These are phyloP conservation scores for Trachelus stipa DNA, from an alignment of 2,888 invertebrate species.

Conservation along the genomic window DNA sequence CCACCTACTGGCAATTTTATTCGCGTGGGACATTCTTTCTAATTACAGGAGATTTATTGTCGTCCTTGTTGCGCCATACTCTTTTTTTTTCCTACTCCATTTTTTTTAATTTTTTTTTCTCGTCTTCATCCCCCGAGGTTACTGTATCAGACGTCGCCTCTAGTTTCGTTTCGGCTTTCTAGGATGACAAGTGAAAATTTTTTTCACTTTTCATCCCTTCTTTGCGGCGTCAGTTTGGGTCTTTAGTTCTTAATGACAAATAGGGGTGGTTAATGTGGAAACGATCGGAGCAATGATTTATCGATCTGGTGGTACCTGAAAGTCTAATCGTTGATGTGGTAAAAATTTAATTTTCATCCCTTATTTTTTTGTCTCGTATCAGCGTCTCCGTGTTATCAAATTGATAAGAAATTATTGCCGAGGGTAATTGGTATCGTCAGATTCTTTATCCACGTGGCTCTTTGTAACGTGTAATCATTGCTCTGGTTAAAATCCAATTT, in stretches of 20 bases:
- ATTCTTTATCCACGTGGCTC: too few relatives aligned
- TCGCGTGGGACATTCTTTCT: slow-evolving; percentile 44
- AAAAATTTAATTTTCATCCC: too few relatives aligned
- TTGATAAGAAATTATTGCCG: background rate
- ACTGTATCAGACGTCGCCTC: background rate
- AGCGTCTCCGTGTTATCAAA: too few relatives aligned
- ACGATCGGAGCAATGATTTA: too few relatives aligned
- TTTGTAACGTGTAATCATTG: background rate
- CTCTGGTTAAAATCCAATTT: background rate
- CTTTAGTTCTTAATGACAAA: too few relatives aligned
- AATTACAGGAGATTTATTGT: slow-evolving; percentile 52
- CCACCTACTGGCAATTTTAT: slow-evolving; percentile 39
- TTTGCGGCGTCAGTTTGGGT: too few relatives aligned
- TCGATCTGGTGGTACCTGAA: too few relatives aligned
- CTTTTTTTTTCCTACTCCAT: slow-evolving; percentile 13
- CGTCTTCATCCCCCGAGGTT: slow-evolving; percentile 14
- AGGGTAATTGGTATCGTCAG: background rate
- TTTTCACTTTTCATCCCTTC: background rate
- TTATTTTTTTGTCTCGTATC: too few relatives aligned
- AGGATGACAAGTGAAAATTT: background rate
- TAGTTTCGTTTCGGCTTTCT: background rate
- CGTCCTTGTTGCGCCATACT: slow-evolving; percentile 28
- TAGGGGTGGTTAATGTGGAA: too few relatives aligned
- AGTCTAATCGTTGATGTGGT: too few relatives aligned
- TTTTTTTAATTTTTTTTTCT: slow-evolving; percentile 25